Base-by-base conservation (phyloP, 53 echinoderm and acorn worm species). In the Crossaster papposus region DNA sequence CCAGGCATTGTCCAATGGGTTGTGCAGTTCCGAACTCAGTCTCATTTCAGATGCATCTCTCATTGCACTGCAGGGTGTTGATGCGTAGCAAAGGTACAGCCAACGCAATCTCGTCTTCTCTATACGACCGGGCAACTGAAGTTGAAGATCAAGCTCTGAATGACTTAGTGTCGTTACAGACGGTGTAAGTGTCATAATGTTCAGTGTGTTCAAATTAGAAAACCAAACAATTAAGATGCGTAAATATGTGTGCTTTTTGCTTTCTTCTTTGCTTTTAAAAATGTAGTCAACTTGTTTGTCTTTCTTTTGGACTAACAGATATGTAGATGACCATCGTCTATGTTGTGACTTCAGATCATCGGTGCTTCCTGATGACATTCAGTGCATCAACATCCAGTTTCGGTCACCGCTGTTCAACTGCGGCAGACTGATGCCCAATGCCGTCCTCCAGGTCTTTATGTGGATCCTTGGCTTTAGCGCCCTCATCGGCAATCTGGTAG, bases 391-490 rank as follows among this genome's bases (percentile, higher is more conserved):
- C 58, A 63, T 77, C 24, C 58, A 77, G 63, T 64, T 63, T 3
- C 77, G 77, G 58, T 77, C 88, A 33, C 88, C 88, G 31, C 78
- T 88, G 18, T 88, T 88, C 44, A 88, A 77, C 79, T 89, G 79
- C 50, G 89, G 89, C 36, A 44, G 89, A 18, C 70, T 89, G 65
- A 89, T 92, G 79, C 85, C 62, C 36, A 92, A 92, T 24, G 24
- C 37, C 37, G 63, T 85, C 71, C 79, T 92, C 2, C 64, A 73
- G 55, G 78, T 74, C 0, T 92, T 77, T 70, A 89, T 89, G 89
- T 92, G 92, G 92, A 82, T 92, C 26, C 79, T 92, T 3, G 93
- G 93, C 17, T 79, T 83, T 23, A 92, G 93, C 77, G 93, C 93
- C 53, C 80, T 92, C 35, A 54, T 92, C 37, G 93, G 92, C 36